phyloP scores from a whole-genome alignment of 2,888 invertebrate species.

The Agrochola macilenta region DNA sequence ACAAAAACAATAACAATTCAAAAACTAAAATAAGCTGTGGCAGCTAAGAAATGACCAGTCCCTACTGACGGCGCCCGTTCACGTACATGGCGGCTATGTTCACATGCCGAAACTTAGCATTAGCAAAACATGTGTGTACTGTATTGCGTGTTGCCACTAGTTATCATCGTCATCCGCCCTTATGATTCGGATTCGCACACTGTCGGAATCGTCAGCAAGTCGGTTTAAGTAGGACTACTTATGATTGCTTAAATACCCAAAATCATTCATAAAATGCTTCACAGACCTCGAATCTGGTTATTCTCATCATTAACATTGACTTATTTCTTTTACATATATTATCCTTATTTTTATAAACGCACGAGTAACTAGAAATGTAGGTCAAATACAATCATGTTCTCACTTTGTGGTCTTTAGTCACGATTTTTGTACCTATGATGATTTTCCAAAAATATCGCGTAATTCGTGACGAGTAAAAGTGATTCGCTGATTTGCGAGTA shows the following conservation, averaged over 20 bases:
- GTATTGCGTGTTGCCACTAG: no score
- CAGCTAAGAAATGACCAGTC: no score
- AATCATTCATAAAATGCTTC: slow-evolving; percentile 32
- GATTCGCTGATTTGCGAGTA: slow-evolving; percentile 38
- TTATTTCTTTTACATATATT: slow-evolving; percentile 40
- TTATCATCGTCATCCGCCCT: not conserved
- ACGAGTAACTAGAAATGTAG: slow-evolving; percentile 76
- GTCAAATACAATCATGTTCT: slow-evolving; percentile 69
- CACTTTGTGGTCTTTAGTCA: slow-evolving; percentile 65
- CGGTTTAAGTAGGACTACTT: not conserved
- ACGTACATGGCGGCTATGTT: no score
- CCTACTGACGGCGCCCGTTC: no score
- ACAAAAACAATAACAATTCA: no score
- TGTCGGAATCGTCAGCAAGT: no score
- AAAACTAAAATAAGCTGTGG: no score
- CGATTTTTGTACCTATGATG: slow-evolving; percentile 56
- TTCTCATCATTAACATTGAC: slow-evolving; percentile 26
- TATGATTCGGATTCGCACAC: no score
- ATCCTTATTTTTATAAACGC: slow-evolving; percentile 67
- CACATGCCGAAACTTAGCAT: not conserved
- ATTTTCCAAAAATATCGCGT: slow-evolving; percentile 40
- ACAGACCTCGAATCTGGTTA: slow-evolving; percentile 41
- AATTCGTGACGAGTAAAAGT: slow-evolving; percentile 57
- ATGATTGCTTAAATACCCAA: not conserved
- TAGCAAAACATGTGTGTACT: no score